Percentiles rank a stretch among this genome's conserved stretches.
Evolutionary conservation across 2,888 invertebrate species (phyloP).

Genomic region (Subacronicta megacephala): DNA sequence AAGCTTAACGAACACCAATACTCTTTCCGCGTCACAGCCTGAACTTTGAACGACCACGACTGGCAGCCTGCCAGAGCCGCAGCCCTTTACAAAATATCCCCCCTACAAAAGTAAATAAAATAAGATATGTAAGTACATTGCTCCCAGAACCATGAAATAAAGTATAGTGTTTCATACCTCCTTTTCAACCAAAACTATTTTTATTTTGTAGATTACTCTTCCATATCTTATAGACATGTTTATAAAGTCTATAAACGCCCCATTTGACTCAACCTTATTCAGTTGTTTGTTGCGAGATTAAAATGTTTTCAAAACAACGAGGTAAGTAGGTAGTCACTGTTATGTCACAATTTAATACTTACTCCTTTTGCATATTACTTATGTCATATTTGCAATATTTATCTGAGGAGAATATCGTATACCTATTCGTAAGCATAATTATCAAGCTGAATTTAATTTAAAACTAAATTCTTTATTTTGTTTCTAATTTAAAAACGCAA

Average conservation of each 20-base stretch:
- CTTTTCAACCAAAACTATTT: too few species aligned
- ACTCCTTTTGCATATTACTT: too few species aligned
- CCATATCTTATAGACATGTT: too few species aligned
- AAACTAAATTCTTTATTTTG: too few species aligned
- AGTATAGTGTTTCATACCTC: too few species aligned
- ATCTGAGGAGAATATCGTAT: too few species aligned
- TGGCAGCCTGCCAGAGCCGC: conserved; percentile 35
- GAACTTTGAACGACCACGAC: conserved; percentile 13
- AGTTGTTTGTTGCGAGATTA: conserved; percentile 14
- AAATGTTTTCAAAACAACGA: conserved; percentile 28
- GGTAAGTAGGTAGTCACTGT: neutral
- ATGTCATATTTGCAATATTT: too few species aligned
- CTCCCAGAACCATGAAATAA: conserved; percentile 7
- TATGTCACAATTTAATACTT: neutral
- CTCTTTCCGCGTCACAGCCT: conserved; percentile 9
- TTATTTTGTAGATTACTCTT: neutral
- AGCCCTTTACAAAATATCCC: conserved; percentile 13
- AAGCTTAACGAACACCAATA: conserved; percentile 22
- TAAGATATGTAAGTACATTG: conserved; percentile 18
- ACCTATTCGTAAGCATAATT: too few species aligned
- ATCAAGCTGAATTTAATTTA: too few species aligned
- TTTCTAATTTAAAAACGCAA: too few species aligned
- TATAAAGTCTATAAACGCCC: too few species aligned
- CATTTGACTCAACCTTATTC: neutral
- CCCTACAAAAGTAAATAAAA: conserved; percentile 27